phyloP scores from a whole-genome alignment of 2,113 vertebrate species.

The Platycercus adscitus region DNA sequence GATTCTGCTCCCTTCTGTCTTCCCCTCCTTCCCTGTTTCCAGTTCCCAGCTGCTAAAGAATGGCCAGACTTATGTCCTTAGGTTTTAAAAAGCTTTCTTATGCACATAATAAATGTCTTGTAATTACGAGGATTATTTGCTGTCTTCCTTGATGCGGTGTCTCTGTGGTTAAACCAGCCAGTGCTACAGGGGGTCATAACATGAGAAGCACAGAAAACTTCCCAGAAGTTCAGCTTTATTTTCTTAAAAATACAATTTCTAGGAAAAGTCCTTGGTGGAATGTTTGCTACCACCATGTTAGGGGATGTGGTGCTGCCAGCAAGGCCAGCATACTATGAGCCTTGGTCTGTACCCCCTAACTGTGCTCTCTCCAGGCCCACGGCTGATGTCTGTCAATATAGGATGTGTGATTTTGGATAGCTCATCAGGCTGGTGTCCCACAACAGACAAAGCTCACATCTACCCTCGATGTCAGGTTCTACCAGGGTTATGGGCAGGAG shows the following conservation, averaged over 20 bases:
- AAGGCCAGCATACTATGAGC: not conserved
- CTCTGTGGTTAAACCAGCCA: not conserved
- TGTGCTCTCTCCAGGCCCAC: not conserved
- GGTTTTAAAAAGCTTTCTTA: not conserved
- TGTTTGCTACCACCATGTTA: rapidly evolving
- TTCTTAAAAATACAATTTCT: not conserved
- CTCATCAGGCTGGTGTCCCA: not conserved
- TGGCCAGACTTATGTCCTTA: not conserved
- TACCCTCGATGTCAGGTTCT: rapidly evolving
- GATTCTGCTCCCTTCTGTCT: not conserved
- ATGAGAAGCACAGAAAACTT: too few relatives aligned
- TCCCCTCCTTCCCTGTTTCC: not conserved
- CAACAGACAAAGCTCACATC: rapidly evolving
- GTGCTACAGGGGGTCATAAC: not conserved
- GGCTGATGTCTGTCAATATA: not conserved
- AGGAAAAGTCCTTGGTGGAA: not conserved
- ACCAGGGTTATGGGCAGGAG: rapidly evolving
- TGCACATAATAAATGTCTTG: not conserved
- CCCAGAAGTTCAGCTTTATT: not conserved
- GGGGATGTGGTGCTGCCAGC: not conserved
- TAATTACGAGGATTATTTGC: not conserved
- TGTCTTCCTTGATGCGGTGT: not conserved
- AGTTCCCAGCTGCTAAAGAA: not conserved
- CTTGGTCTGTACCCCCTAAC: not conserved
- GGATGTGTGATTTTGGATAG: not conserved